Evolutionary conservation across 35 echinoderm and acorn worm genomes (phyloP).

Genomic region (Patiria miniata): DNA sequence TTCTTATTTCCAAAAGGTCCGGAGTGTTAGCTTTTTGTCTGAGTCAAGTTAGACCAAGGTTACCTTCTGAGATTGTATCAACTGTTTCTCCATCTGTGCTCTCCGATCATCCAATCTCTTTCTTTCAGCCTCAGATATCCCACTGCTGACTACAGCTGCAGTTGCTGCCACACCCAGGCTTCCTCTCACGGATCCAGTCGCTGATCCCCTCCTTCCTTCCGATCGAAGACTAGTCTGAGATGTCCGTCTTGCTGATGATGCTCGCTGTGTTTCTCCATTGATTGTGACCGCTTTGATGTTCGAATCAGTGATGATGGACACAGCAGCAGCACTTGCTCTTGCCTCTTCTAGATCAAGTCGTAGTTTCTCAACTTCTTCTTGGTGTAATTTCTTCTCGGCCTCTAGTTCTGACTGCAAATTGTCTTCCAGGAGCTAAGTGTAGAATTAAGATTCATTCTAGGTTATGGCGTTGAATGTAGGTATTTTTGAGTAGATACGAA

Average conservation of each 20-base stretch:
- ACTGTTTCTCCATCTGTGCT: constrained; percentile 73
- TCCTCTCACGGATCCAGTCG: background rate
- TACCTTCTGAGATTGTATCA: constrained; percentile 84
- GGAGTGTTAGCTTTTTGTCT: too few relatives aligned
- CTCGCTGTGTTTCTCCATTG: background rate
- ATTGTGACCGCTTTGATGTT: background rate
- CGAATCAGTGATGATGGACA: constrained; percentile 5
- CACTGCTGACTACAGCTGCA: constrained; percentile 12
- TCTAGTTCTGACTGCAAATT: constrained; percentile 64
- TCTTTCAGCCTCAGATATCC: constrained; percentile 60
- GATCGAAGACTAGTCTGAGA: background rate
- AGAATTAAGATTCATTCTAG: background rate
- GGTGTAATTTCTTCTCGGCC: constrained; percentile 17
- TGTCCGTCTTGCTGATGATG: background rate
- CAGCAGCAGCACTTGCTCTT: background rate
- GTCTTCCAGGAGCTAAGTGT: constrained; percentile 72
- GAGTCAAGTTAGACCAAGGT: background rate
- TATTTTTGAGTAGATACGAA: too few relatives aligned
- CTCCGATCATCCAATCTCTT: constrained; percentile 49
- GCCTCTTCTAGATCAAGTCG: background rate
- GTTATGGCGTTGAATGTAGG: too few relatives aligned
- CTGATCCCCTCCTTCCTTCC: background rate
- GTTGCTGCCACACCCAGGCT: background rate
- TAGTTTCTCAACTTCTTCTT: constrained; percentile 41
- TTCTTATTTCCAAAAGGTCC: too few relatives aligned